Evolutionary conservation across 2,888 invertebrate species (phyloP).

Genomic region (Morinoia aosen): DNA sequence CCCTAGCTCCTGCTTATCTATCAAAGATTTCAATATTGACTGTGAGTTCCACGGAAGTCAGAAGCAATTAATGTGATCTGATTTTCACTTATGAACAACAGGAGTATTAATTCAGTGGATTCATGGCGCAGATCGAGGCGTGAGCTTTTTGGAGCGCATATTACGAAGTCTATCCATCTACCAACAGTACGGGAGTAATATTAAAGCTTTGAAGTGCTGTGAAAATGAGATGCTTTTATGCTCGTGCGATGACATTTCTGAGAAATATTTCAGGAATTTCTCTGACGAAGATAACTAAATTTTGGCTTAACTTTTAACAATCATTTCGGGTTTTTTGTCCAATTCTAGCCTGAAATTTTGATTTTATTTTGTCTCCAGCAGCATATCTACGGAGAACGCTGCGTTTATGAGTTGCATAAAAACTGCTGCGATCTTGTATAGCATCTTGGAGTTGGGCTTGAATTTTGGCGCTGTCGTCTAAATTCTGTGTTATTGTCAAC

Average conservation of each 20-base stretch:
- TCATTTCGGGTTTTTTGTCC: neutral
- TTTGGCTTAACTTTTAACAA: neutral
- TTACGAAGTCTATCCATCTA: too few relatives aligned
- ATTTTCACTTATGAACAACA: neutral
- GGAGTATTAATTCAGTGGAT: neutral
- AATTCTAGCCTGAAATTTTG: neutral
- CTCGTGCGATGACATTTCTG: neutral
- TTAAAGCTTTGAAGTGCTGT: neutral
- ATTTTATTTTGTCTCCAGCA: neutral
- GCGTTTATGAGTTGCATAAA: neutral
- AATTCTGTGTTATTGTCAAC: neutral
- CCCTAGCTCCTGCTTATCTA: neutral
- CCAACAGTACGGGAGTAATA: neutral
- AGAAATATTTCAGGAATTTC: neutral
- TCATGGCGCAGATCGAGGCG: neutral
- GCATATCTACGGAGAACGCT: neutral
- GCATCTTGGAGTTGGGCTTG: neutral
- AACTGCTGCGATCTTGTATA: neutral
- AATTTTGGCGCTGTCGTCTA: slow-evolving; percentile 3
- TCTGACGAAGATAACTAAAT: neutral
- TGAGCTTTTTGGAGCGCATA: neutral
- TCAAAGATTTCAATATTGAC: neutral
- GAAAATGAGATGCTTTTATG: neutral
- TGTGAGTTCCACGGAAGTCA: neutral
- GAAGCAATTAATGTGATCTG: neutral